phyloP scores from a whole-genome alignment of 2,888 invertebrate species.

The Diadromus collaris region DNA sequence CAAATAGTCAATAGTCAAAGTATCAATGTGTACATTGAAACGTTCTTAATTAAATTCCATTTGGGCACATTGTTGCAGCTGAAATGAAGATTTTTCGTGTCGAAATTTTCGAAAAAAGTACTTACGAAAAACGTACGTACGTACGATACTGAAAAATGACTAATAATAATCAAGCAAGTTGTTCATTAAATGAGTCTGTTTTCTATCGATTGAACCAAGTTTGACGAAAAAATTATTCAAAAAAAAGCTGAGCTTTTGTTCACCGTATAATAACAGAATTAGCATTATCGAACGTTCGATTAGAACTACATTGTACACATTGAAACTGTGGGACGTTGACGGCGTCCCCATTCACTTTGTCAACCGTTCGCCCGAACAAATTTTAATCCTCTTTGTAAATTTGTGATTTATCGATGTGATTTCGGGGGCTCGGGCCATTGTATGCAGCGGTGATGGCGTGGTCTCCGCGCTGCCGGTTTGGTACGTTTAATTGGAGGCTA shows the following conservation, averaged over 20 bases:
- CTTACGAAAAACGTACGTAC: not conserved
- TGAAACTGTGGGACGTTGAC: conserved; percentile 15
- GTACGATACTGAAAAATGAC: not conserved
- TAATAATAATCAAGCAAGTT: not conserved
- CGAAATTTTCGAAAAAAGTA: not conserved
- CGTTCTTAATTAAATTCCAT: not conserved
- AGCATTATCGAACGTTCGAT: conserved; percentile 33
- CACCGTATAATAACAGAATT: conserved; percentile 47
- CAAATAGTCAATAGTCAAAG: no score
- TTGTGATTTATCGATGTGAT: conserved; percentile 62
- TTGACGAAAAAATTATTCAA: not conserved
- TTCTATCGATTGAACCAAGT: not conserved
- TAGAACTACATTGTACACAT: conserved; percentile 24
- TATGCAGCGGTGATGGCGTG: conserved; percentile 7
- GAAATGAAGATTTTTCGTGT: no score
- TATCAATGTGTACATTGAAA: not conserved
- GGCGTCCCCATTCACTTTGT: conserved; percentile 51
- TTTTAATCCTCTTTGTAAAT: conserved; percentile 63
- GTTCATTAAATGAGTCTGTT: not conserved
- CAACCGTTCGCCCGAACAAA: conserved; percentile 53
- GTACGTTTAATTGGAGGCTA: conserved; percentile 60
- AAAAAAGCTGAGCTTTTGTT: conserved; percentile 13
- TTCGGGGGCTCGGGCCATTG: conserved; percentile 44
- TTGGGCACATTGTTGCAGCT: not conserved
- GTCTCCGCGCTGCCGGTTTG: conserved; percentile 37